Conservation (phyloP, 2,888 invertebrate species). For the Acanthoscelides obtectus region DNA sequence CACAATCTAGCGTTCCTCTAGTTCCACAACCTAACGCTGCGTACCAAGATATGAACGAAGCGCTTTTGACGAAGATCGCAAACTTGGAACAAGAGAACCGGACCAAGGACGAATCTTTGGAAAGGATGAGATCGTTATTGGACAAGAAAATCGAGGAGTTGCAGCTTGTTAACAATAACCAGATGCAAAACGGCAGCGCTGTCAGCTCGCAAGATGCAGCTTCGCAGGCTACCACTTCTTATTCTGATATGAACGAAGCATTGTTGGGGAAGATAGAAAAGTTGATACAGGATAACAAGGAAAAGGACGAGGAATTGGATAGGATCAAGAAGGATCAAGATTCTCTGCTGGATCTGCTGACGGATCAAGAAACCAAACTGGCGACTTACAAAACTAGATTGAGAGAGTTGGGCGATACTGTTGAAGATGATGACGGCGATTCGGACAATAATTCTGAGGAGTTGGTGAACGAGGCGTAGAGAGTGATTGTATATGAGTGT, state of each 20-base stretch:
- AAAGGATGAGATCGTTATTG: neutral
- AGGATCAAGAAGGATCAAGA: slow-evolving; percentile 84
- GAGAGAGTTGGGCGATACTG: slow-evolving; percentile 41
- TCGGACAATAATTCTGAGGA: neutral
- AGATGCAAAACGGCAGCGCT: no score
- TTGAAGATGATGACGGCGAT: slow-evolving; percentile 42
- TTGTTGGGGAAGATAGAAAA: slow-evolving; percentile 5
- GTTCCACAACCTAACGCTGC: slow-evolving; percentile 7
- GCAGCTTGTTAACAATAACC: neutral
- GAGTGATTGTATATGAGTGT: neutral
- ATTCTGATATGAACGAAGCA: neutral
- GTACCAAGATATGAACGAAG: neutral
- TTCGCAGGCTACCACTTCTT: neutral
- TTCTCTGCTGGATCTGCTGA: slow-evolving; percentile 81
- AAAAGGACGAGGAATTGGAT: slow-evolving; percentile 35
- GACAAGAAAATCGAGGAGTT: neutral
- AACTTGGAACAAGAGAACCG: neutral
- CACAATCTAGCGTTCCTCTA: slow-evolving; percentile 13
- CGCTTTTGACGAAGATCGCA: neutral
- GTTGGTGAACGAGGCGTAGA: neutral
- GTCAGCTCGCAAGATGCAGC: neutral
- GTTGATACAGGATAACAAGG: slow-evolving; percentile 25
- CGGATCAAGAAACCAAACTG: slow-evolving; percentile 70
- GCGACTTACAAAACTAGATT: slow-evolving; percentile 40
- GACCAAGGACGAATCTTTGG: neutral